phyloP scores from a whole-genome alignment of 2,888 invertebrate species.

The Hololepta plana region DNA sequence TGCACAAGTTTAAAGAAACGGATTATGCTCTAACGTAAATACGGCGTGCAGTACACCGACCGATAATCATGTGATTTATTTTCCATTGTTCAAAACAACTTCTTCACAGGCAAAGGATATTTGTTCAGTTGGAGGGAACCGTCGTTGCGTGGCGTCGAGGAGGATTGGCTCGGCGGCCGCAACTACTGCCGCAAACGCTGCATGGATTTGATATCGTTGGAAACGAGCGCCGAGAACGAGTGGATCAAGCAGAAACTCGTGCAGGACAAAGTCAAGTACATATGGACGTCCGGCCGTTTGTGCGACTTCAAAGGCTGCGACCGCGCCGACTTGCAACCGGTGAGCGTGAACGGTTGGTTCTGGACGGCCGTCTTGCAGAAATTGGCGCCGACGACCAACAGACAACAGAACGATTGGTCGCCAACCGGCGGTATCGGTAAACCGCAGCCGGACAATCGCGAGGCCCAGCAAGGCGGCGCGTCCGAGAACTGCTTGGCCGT shows the following conservation, averaged over 20 bases:
- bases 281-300: conserved; percentile 79
- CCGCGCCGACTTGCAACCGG: conserved; percentile 65
- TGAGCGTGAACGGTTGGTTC: conserved; percentile 76
- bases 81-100: too few species aligned
- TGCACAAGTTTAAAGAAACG: too few species aligned
- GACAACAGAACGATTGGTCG: conserved; percentile 77
- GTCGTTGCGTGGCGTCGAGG: conserved; percentile 50
- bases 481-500: conserved; percentile 73
- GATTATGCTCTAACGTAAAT: too few species aligned
- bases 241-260: conserved; percentile 68
- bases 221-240: conserved; percentile 73
- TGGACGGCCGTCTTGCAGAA: conserved; percentile 80
- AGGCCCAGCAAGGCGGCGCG: conserved; percentile 65
- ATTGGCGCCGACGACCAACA: conserved; percentile 63
- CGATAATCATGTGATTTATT: too few species aligned
- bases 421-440: conserved; percentile 69
- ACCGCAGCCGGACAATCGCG: conserved; percentile 75
- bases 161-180: conserved; percentile 70
- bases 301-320: conserved; percentile 86
- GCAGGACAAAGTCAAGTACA: conserved; percentile 69
- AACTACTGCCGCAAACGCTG: conserved; percentile 77
- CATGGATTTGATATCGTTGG: conserved; percentile 76
- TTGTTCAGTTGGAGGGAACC: conserved; percentile 80
- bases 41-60: too few species aligned
- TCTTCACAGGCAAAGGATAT: conserved; percentile 46